These are phyloP conservation scores for Andrena fulva DNA, from an alignment of 2,888 invertebrate genomes.

Conservation along the genomic window DNA sequence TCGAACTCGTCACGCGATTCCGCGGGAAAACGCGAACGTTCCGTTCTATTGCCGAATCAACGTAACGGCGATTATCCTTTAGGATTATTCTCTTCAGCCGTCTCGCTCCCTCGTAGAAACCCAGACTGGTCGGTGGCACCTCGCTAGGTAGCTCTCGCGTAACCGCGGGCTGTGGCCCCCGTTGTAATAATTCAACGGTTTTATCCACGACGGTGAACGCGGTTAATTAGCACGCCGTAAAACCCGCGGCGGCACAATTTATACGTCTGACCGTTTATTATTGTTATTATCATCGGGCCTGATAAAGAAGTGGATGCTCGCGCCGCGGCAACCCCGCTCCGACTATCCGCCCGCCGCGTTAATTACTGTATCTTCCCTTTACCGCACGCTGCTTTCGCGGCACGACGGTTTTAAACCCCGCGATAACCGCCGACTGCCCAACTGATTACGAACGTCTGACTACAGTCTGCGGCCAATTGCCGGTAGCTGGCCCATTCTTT, in stretches of 20 bases:
- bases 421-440: constrained; percentile 32
- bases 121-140: constrained; percentile 40
- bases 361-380: constrained; percentile 46
- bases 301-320: constrained; percentile 36
- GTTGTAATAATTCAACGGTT: constrained; percentile 48
- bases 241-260: constrained; percentile 43
- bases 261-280: constrained; percentile 50
- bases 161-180: constrained; percentile 15
- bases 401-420: constrained; percentile 1
- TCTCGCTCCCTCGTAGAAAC: neutral
- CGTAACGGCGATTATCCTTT: neutral
- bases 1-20: constrained; percentile 39
- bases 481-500: neutral
- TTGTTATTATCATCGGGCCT: constrained; percentile 25
- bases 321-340: constrained; percentile 19
- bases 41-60: constrained; percentile 2
- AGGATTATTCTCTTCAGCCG: neutral
- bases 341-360: constrained; percentile 42
- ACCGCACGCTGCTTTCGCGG: constrained; percentile 18
- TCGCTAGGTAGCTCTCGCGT: constrained; percentile 14
- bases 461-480: constrained; percentile 14
- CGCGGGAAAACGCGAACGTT: constrained; percentile 17
- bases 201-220: constrained; percentile 33
- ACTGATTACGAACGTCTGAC: constrained; percentile 41
- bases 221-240: constrained; percentile 64